Conservation (phyloP, 2,113 vertebrate species). For the Psittacula cyanocephala region DNA sequence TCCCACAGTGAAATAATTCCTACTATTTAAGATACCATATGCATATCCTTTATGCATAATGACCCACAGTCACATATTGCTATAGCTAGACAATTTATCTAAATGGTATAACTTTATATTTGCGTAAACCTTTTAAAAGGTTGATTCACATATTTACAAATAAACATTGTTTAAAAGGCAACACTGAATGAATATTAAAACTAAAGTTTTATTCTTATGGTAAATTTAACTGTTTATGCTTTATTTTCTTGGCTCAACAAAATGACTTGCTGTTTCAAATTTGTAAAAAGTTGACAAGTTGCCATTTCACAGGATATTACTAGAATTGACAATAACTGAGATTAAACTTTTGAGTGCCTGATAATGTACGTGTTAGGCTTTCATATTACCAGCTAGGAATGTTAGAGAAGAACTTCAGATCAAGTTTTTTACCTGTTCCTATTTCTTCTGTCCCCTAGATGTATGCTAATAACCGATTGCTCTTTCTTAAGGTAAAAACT, state of each 20-base stretch:
- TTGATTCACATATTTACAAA: not conserved
- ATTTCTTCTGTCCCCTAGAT: not conserved
- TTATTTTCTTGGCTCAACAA: not conserved
- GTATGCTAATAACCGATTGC: not conserved
- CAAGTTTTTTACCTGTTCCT: not conserved
- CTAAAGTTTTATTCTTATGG: not conserved
- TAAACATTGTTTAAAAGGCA: not conserved
- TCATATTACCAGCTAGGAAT: not conserved
- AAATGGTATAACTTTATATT: not conserved
- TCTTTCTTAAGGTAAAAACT: not conserved
- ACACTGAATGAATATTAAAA: not conserved
- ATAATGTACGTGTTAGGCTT: not conserved
- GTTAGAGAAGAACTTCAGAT: not conserved
- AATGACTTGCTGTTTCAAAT: not conserved
- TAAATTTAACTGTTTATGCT: not conserved
- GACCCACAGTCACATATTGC: rapidly evolving
- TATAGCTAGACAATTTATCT: not conserved
- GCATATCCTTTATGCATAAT: not conserved
- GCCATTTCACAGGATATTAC: not conserved
- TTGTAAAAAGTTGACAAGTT: not conserved
- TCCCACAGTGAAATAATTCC: not conserved
- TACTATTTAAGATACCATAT: not conserved
- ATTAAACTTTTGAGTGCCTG: not conserved
- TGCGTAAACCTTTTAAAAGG: not conserved
- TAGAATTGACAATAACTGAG: not conserved